Conservation (phyloP, 2,113 vertebrate genomes). For the Quiscalus mexicanus region DNA sequence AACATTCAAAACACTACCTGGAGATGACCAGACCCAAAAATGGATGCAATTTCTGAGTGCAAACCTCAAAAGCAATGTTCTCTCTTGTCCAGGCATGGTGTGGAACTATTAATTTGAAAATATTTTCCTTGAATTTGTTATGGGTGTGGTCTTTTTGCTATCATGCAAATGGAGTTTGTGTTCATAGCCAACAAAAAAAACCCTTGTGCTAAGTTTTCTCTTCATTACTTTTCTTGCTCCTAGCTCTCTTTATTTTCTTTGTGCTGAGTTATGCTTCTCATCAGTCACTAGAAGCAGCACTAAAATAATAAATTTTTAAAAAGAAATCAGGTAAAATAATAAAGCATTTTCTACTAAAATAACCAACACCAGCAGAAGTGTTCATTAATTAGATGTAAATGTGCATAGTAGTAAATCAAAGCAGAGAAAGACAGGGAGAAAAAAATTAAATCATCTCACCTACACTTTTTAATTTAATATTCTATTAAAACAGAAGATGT, state of each 20-base stretch:
- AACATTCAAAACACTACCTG: background rate
- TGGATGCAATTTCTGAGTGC: background rate
- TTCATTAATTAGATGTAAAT: conserved; percentile 54
- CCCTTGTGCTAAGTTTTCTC: background rate
- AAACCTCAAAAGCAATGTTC: background rate
- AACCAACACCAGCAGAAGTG: conserved; percentile 3
- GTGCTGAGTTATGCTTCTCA: background rate
- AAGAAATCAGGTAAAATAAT: conserved; percentile 45
- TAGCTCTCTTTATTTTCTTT: conserved; percentile 6
- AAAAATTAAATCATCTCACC: conserved; percentile 19
- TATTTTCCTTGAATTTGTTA: background rate
- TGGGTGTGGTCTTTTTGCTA: background rate
- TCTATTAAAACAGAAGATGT: conserved; percentile 20
- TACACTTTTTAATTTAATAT: conserved; percentile 25
- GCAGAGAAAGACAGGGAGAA: conserved; percentile 3
- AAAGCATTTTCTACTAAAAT: conserved; percentile 64
- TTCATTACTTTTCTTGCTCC: background rate
- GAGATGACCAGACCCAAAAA: background rate
- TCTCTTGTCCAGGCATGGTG: background rate
- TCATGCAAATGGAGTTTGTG: background rate
- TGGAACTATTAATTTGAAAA: background rate
- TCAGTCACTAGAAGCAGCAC: conserved; percentile 9
- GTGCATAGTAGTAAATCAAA: conserved; percentile 38
- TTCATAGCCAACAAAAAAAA: background rate
- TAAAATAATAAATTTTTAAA: conserved; percentile 50